These are phyloP conservation scores for Melinopterus prodromus DNA, from an alignment of 2,888 invertebrate species.

Conservation along the genomic window DNA sequence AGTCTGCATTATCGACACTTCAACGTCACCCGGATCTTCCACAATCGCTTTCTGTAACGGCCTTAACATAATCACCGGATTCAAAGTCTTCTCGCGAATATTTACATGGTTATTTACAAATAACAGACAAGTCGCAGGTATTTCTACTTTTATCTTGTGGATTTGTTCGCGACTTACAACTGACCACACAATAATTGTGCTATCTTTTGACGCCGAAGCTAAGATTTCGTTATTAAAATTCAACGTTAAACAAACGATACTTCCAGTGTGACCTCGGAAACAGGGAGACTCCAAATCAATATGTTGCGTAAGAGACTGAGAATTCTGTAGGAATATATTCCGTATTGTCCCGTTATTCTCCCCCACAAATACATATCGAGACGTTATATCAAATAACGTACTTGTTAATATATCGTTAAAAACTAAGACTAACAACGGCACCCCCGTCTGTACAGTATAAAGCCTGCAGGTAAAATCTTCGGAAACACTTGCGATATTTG, in stretches of 20 bases:
- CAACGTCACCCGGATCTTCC: conserved; percentile 63
- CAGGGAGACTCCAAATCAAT: conserved; percentile 64
- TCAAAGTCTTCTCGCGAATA: conserved; percentile 68
- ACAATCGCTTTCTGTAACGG: conserved; percentile 72
- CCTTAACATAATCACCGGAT: conserved; percentile 66
- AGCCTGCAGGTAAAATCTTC: conserved; percentile 84
- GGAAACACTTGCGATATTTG: conserved; percentile 80
- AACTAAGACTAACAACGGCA: conserved; percentile 74
- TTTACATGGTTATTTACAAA: conserved; percentile 69
- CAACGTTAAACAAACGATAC: conserved; percentile 75
- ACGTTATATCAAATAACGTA: conserved; percentile 74
- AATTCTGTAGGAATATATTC: conserved; percentile 62
- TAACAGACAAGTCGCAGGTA: conserved; percentile 76
- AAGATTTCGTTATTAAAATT: conserved; percentile 77
- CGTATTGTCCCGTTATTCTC: conserved; percentile 72
- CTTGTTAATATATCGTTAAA: conserved; percentile 76
- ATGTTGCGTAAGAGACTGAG: conserved; percentile 70
- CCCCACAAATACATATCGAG: conserved; percentile 79
- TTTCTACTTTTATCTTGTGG: conserved; percentile 75
- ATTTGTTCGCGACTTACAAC: conserved; percentile 78
- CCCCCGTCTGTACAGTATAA: conserved; percentile 77
- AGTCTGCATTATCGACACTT: conserved; percentile 61
- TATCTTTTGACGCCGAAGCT: conserved; percentile 80
- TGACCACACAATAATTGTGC: conserved; percentile 82
- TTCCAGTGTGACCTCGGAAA: conserved; percentile 75